Conservation (phyloP, 2,888 invertebrate species). For the Resseliella maxima region DNA sequence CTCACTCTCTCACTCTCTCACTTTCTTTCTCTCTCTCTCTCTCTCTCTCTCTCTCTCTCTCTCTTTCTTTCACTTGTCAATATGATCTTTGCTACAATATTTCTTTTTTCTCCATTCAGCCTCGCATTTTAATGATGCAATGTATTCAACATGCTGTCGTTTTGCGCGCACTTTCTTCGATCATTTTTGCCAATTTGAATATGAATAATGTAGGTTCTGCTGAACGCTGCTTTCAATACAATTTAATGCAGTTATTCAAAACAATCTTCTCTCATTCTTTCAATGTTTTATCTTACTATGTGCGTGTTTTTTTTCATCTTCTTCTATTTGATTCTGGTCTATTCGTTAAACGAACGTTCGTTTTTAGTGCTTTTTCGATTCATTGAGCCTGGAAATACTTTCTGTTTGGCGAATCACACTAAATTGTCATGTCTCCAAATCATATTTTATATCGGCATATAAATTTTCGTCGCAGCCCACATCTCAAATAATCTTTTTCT, state of each 20-base stretch:
- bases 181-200: constrained; percentile 41
- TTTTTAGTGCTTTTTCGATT: constrained; percentile 28
- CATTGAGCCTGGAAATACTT: neutral
- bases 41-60: no score
- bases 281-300: neutral
- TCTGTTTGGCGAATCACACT: neutral
- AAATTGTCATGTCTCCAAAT: constrained; percentile 45
- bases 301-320: neutral
- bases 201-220: constrained; percentile 15
- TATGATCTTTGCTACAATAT: neutral
- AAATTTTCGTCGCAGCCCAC: constrained; percentile 14
- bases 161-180: constrained; percentile 41
- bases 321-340: no score
- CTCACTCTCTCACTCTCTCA: no score
- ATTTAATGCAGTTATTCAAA: constrained; percentile 35
- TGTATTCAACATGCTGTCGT: constrained; percentile 29
- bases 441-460: constrained; percentile 31
- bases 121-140: constrained; percentile 41
- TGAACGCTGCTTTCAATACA: constrained; percentile 12
- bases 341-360: no score
- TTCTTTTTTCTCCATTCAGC: no score
- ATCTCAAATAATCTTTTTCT: neutral
- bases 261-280: neutral
- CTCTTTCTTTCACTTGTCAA: no score
- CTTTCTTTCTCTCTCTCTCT: no score